These are phyloP conservation scores for Salminus brasiliensis DNA, from an alignment of 2,113 vertebrate species.

Conservation along the genomic window DNA sequence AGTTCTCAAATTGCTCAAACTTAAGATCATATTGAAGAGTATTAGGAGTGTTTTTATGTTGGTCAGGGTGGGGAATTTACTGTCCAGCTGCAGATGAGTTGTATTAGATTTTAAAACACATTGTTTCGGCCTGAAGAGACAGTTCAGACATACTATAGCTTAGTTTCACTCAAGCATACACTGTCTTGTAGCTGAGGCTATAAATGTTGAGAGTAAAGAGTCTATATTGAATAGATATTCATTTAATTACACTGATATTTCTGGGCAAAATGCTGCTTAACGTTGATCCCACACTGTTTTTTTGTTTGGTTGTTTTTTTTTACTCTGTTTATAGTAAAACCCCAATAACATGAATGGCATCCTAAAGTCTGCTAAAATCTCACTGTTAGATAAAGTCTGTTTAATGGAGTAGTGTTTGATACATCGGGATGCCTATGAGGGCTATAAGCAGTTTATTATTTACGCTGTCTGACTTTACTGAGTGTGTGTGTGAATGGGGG, in stretches of 20 bases:
- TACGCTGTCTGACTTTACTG: background rate
- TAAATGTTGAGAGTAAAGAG: background rate
- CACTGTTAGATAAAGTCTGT: too few relatives aligned
- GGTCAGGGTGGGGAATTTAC: background rate
- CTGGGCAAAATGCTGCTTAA: background rate
- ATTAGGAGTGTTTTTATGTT: background rate
- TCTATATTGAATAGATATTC: background rate
- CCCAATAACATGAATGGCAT: background rate
- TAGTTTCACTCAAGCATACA: background rate
- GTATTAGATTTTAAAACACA: background rate
- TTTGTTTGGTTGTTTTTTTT: background rate
- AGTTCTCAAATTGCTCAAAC: background rate
- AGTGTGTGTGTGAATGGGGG: background rate
- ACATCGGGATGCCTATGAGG: background rate
- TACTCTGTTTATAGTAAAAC: too few relatives aligned
- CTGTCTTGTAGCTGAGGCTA: background rate
- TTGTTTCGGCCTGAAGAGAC: background rate
- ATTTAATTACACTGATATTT: background rate
- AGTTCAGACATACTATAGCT: background rate
- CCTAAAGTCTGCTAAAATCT: background rate
- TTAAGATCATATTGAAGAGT: conserved; percentile 9
- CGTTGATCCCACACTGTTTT: background rate
- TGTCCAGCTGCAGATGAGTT: background rate
- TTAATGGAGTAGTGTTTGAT: background rate
- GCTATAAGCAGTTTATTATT: background rate